phyloP scores from a whole-genome alignment of 23 tunicate genomes.

The Halocynthia roretzi region DNA sequence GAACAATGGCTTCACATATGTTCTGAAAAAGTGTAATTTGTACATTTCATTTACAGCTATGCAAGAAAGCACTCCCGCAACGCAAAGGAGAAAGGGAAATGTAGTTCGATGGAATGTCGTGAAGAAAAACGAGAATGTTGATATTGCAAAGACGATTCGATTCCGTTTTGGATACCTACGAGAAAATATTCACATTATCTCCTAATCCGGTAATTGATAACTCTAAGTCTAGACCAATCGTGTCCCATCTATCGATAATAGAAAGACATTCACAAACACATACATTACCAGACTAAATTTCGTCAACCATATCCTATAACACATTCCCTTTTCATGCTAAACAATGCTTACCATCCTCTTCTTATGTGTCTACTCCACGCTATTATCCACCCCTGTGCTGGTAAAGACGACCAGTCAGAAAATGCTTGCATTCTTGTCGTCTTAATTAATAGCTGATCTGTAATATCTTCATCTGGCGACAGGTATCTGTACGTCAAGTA shows the following conservation, averaged over 20 bases:
- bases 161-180: constrained; percentile 43
- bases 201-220: neutral
- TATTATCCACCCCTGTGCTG: constrained; percentile 52
- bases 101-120: constrained; percentile 31
- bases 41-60: constrained; percentile 65
- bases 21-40: constrained; percentile 58
- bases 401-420: constrained; percentile 62
- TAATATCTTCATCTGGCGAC: neutral
- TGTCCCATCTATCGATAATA: too few species aligned
- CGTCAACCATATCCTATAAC: too few species aligned
- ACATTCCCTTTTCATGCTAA: neutral
- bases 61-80: constrained; percentile 41
- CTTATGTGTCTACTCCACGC: constrained; percentile 76
- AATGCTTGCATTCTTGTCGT: constrained; percentile 22
- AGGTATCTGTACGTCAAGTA: constrained; percentile 5
- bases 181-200: neutral
- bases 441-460: neutral
- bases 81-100: constrained; percentile 47
- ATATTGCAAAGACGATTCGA: constrained; percentile 5
- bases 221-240: too few species aligned
- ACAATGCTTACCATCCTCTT: constrained; percentile 63
- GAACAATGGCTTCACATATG: constrained; percentile 30
- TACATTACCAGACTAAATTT: too few species aligned
- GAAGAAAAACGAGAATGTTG: constrained; percentile 28
- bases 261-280: too few species aligned